Percentiles rank a stretch among this genome's conserved stretches.
Evolutionary conservation across 37 sponge, comb jelly and placozoan genomes (phyloP).

Genomic region (Eunapius fragilis): DNA sequence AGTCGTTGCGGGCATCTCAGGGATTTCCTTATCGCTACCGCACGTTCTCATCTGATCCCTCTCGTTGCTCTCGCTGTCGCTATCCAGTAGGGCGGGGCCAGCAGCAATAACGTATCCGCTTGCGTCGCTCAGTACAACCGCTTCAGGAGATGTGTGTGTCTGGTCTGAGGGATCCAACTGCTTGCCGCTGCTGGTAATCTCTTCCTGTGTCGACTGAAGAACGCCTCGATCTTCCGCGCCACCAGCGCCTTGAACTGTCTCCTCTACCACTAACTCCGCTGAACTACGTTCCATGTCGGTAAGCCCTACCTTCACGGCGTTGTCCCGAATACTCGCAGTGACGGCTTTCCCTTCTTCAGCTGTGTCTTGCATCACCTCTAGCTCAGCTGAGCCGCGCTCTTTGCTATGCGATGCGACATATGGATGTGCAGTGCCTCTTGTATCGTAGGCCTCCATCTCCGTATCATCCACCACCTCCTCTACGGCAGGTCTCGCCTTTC

Average conservation of each 20-base stretch:
- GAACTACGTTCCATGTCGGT: no score
- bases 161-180: background rate
- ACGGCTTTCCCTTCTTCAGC: background rate
- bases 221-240: no score
- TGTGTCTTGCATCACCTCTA: background rate
- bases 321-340: background rate
- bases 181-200: background rate
- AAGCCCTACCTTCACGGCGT: background rate
- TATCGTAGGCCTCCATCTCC: background rate
- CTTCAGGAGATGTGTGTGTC: background rate
- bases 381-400: no score
- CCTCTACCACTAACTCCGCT: no score
- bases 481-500: background rate
- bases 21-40: background rate
- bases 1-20: no score
- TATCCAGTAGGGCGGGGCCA: background rate
- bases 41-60: background rate
- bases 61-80: background rate
- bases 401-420: background rate
- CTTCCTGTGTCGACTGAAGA: no score
- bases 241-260: no score
- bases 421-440: background rate
- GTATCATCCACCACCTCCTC: background rate
- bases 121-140: background rate
- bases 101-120: slow-evolving; percentile 15